Percentiles rank a stretch among this genome's conserved stretches.
Conservation (phyloP, 2,797 vertebrate species). For the Sebastes alutus region DNA sequence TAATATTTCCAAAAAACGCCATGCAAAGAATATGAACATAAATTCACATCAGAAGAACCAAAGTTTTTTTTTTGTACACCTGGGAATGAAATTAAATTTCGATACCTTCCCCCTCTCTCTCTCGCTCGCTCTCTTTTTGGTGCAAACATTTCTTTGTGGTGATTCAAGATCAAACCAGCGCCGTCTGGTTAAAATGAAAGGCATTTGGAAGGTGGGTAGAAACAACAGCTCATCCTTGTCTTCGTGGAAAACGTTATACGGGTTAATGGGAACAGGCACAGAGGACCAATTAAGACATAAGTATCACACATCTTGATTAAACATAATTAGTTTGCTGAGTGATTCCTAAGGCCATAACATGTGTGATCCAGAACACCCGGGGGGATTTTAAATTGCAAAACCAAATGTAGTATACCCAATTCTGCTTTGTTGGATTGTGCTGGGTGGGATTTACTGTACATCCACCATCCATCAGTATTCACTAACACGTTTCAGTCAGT, state of each 20-base stretch:
- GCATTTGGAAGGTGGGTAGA: conserved; percentile 74
- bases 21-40: conserved; percentile 83
- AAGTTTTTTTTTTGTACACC: conserved; percentile 73
- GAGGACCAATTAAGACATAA: conserved; percentile 81
- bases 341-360: conserved; percentile 65
- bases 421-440: conserved; percentile 16
- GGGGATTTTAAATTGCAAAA: conserved; percentile 17
- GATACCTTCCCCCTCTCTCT: background rate
- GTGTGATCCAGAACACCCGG: conserved; percentile 19
- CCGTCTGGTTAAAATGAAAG: conserved; percentile 68
- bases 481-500: background rate
- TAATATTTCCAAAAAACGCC: conserved; percentile 84
- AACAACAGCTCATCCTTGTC: conserved; percentile 46
- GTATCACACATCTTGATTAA: conserved; percentile 70
- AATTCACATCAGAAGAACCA: conserved; percentile 76
- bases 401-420: conserved; percentile 14
- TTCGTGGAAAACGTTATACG: conserved; percentile 50
- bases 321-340: conserved; percentile 60
- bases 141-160: conserved; percentile 70
- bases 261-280: conserved; percentile 78
- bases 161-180: conserved; percentile 65
- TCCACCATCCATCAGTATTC: conserved; percentile 15
- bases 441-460: background rate
- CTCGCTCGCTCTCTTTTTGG: conserved; percentile 60
- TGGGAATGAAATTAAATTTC: conserved; percentile 69